Conservation (phyloP, 2,888 invertebrate species). For the Troides helena region DNA sequence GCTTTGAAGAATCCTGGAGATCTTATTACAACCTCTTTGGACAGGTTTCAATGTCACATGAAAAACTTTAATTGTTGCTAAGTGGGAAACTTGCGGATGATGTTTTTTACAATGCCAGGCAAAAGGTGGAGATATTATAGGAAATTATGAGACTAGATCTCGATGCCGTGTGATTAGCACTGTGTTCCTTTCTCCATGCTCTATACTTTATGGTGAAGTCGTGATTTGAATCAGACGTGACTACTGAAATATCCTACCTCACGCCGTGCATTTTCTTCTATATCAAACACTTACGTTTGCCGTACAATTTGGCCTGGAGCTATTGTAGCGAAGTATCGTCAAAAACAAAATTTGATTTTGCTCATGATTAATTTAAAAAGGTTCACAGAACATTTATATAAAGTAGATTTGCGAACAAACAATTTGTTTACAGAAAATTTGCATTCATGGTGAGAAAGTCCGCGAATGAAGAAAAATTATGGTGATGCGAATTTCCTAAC, state of each 20-base stretch:
- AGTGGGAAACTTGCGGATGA: conserved; percentile 3
- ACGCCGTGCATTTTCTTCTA: conserved; percentile 24
- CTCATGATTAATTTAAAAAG: not conserved
- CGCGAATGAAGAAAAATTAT: not conserved
- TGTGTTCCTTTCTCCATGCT: conserved; percentile 28
- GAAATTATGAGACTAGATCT: conserved; percentile 15
- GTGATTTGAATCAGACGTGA: conserved; percentile 29
- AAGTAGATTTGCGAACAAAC: too few relatives aligned
- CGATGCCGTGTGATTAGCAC: conserved; percentile 27
- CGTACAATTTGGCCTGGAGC: conserved; percentile 14
- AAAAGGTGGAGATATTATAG: conserved; percentile 8
- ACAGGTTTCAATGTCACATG: conserved; percentile 69
- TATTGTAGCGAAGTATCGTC: not conserved
- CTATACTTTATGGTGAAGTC: conserved; percentile 27
- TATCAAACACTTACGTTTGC: conserved; percentile 14
- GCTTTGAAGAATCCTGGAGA: conserved; percentile 66
- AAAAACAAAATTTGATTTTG: conserved; percentile 1
- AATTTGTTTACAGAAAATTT: too few relatives aligned
- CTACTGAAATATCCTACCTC: conserved; percentile 27
- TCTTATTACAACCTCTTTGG: conserved; percentile 72
- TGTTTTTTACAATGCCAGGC: conserved; percentile 8
- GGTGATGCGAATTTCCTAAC: not conserved
- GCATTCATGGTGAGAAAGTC: not conserved
- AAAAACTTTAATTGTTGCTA: conserved; percentile 45
- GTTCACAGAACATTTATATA: not conserved